Evolutionary conservation across 1,140 invertebrate genomes (phyloP).

Genomic region (Pentalonia nigronervosa): DNA sequence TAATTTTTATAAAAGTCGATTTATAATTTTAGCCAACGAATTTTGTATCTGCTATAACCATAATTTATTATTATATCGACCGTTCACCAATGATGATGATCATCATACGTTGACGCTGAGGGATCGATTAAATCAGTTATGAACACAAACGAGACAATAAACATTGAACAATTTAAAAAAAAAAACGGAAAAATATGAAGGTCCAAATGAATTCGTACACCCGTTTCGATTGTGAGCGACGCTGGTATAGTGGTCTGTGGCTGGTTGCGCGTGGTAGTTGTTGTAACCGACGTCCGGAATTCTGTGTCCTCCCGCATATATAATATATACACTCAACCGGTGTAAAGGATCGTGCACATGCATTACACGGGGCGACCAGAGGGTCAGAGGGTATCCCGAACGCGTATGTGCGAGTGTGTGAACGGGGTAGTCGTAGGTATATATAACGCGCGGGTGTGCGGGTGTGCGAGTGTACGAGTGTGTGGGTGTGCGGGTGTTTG

Average conservation of each 20-base stretch:
- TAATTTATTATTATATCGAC: too few relatives aligned
- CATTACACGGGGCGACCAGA: background rate
- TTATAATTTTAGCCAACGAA: background rate
- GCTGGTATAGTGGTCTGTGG: background rate
- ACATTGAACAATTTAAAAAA: background rate
- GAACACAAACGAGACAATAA: background rate
- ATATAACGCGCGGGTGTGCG: background rate
- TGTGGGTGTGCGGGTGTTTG: background rate
- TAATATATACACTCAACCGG: background rate
- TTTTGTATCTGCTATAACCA: too few relatives aligned
- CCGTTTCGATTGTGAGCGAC: background rate
- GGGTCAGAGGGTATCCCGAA: conserved; percentile 9
- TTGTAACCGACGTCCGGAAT: background rate
- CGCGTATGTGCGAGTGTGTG: background rate
- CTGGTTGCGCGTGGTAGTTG: background rate
- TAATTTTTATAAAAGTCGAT: too few relatives aligned
- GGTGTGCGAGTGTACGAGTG: background rate
- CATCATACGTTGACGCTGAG: too few relatives aligned
- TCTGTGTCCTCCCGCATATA: background rate
- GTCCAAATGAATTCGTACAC: background rate
- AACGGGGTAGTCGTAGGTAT: background rate
- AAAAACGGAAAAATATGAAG: background rate
- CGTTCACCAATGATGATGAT: too few relatives aligned
- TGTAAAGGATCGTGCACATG: background rate
- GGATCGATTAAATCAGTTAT: background rate